These are phyloP conservation scores for Orchesella flavescens DNA, from an alignment of 2,888 invertebrate genomes.

Conservation along the genomic window DNA sequence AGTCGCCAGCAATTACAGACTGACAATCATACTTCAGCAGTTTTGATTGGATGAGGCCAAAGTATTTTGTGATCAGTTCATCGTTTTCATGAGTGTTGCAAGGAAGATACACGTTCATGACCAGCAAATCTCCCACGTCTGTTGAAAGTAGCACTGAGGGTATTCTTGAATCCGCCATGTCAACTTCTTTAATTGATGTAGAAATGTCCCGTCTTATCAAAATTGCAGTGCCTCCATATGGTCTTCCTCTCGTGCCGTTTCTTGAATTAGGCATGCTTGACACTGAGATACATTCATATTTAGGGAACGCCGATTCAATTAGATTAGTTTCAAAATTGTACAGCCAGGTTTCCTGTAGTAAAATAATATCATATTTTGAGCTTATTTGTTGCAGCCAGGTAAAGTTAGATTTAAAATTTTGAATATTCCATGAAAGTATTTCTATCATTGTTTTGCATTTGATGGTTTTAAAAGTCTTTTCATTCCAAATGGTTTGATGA, in stretches of 20 bases:
- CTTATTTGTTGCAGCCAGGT: background rate
- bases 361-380: background rate
- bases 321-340: slow-evolving; percentile 4
- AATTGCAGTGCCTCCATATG: slow-evolving; percentile 33
- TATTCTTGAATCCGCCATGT: background rate
- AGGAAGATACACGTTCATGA: slow-evolving; percentile 43
- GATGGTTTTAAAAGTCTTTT: background rate
- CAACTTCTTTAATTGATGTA: background rate
- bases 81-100: background rate
- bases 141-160: background rate
- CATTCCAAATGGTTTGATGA: slow-evolving; percentile 5
- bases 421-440: background rate
- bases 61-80: background rate
- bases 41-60: background rate
- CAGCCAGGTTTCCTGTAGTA: slow-evolving; percentile 40
- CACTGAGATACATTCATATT: background rate
- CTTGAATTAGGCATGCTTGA: background rate
- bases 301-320: background rate
- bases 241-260: background rate
- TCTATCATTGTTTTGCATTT: too few species aligned
- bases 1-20: slow-evolving; percentile 11
- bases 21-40: background rate
- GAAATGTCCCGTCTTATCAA: background rate
- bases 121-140: background rate
- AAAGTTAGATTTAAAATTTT: slow-evolving; percentile 19